A percentile compares a stretch with the other conserved stretches of the same genome.
Conservation (phyloP, 92 coral and sea anemone species). For the Phenganax stokvisi region DNA sequence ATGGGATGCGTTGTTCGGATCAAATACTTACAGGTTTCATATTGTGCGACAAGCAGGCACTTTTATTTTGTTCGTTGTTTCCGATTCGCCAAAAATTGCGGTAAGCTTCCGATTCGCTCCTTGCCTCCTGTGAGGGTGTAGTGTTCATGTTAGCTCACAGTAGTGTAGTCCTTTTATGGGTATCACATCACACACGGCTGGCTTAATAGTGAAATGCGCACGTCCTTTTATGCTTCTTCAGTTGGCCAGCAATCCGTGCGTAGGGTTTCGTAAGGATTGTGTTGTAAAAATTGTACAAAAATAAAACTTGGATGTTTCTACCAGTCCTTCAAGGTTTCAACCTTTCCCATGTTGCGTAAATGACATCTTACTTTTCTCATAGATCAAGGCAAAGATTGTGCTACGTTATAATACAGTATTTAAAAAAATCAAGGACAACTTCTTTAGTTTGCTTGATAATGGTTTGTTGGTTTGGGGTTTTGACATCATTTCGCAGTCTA, state of each 20-base stretch:
- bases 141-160: neutral
- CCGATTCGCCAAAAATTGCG: neutral
- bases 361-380: neutral
- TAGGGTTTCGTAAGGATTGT: too few relatives aligned
- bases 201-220: too few relatives aligned
- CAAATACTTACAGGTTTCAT: constrained; percentile 21
- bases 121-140: neutral
- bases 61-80: constrained; percentile 17
- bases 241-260: too few relatives aligned
- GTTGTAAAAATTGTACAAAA: too few relatives aligned
- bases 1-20: constrained; percentile 24
- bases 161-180: too few relatives aligned
- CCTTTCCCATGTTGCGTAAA: too few relatives aligned
- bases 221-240: too few relatives aligned
- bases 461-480: constrained; percentile 30
- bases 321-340: too few relatives aligned
- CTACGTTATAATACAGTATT: constrained; percentile 35
- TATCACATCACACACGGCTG: too few relatives aligned
- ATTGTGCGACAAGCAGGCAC: constrained; percentile 16
- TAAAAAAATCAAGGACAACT: constrained; percentile 15
- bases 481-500: neutral
- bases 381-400: constrained; percentile 17
- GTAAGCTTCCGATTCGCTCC: neutral
- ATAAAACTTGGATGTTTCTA: too few relatives aligned
- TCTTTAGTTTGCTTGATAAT: constrained; percentile 35